These are phyloP conservation scores for Hypomesus transpacificus DNA, from an alignment of 2,113 vertebrate species.

Conservation along the genomic window DNA sequence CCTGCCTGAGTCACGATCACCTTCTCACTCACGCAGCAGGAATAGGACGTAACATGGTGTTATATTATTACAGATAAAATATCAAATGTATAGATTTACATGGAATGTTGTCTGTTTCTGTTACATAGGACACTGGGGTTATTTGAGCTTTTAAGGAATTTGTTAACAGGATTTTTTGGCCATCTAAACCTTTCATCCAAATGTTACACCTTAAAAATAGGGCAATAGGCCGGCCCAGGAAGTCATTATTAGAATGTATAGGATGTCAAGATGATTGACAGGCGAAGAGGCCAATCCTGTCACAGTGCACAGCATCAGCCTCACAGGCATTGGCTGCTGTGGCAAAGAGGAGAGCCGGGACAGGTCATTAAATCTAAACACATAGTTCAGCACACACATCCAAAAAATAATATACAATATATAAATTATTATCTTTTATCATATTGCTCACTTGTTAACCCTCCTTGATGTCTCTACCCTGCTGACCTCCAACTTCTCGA, in stretches of 20 bases:
- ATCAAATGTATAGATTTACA: too few species aligned
- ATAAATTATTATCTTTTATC: too few species aligned
- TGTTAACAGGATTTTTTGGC: too few species aligned
- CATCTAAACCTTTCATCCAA: too few species aligned
- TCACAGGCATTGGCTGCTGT: too few species aligned
- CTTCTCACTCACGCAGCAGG: not conserved
- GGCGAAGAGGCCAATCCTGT: conserved; percentile 3
- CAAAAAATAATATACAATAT: not conserved
- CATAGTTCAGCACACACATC: not conserved
- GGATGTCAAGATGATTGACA: conserved; percentile 1
- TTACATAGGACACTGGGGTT: too few species aligned
- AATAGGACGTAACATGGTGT: not conserved
- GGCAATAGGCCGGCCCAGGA: not conserved
- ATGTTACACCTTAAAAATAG: too few species aligned
- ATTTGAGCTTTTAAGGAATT: too few species aligned
- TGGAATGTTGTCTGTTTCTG: too few species aligned
- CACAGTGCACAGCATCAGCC: not conserved
- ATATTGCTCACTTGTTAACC: too few species aligned
- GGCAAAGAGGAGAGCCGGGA: too few species aligned
- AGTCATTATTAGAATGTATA: not conserved
- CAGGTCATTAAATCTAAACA: not conserved
- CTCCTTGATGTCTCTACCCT: not conserved
- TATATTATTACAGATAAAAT: too few species aligned
- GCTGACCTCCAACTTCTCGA: conserved; percentile 18
- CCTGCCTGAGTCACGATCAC: not conserved